Evolutionary conservation across 1,140 invertebrate species (phyloP), one percentile per base, ranked within the genome.

Genomic region (Pentalonia nigronervosa): DNA sequence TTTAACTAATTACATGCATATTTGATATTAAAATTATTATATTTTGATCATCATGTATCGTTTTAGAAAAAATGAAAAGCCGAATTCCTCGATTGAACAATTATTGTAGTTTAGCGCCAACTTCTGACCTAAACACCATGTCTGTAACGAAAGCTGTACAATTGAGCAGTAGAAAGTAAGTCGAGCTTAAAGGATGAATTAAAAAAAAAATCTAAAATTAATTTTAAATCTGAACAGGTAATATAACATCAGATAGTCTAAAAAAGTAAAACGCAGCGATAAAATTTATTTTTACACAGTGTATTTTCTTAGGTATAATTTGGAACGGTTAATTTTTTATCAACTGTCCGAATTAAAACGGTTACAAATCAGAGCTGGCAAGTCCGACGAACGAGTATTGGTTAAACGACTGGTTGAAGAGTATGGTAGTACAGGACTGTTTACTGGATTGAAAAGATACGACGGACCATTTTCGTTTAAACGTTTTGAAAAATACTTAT

Each of bases 281-380:
- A 76, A 7, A 34, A 76, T 76, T 4, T 14, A 11, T 34, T 23
- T 30, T 7, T 48, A 21, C 14, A 48, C 14, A 17, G 0, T 89
- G n/a, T 48, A 48, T 48, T 21, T 1, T 23, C 17, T 30, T 90
- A 96, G 98, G 95, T 99, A 98, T 95, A 98, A 98, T 94, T 96
- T 98, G 94, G 98, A 99, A 95, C 96, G 98, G 93, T 98, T 98
- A 94, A 98, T 99, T 94, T 99, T 99, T 95, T 98, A 99, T 94
- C 98, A 99, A 95, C 95, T 99, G 91, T 96, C 99, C 94, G 98
- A 99, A 95, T 95, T 99, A 41, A 99, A 99, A 95, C 96, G 98
- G 93, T 96, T 98, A 91, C 98, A 99, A 95, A 99, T 99, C 94
- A 96, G 98, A 94, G 97, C 98, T 90, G 98, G 98, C 34, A 97